phyloP scores from a whole-genome alignment of 1,140 invertebrate genomes.

The Trialeurodes vaporariorum region DNA sequence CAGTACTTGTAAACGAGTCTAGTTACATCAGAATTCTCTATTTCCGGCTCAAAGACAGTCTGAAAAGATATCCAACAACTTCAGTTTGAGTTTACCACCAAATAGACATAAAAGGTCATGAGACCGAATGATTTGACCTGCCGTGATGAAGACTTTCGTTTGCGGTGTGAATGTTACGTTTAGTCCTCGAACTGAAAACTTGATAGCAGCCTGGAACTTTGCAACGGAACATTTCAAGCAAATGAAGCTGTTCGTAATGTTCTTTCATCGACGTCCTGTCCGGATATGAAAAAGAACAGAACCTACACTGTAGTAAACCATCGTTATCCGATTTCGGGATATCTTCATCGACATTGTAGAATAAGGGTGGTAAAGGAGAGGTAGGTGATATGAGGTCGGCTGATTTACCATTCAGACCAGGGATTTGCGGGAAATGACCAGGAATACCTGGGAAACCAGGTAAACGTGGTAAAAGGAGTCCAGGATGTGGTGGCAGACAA shows the following conservation, averaged over 20 bases:
- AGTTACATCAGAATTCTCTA: too few species aligned
- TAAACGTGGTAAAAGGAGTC: conserved; percentile 33
- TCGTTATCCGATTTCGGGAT: conserved; percentile 45
- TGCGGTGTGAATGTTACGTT: conserved; percentile 56
- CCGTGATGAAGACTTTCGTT: conserved; percentile 29
- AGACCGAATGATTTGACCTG: not conserved
- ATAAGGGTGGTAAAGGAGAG: conserved; percentile 22
- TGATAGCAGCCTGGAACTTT: conserved; percentile 66
- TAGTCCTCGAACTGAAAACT: conserved; percentile 63
- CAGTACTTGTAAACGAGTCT: too few species aligned
- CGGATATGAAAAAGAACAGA: conserved; percentile 47
- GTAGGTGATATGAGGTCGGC: conserved; percentile 29
- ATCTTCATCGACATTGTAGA: conserved; percentile 41
- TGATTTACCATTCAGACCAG: conserved; percentile 18
- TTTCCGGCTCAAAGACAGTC: too few species aligned
- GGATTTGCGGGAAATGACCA: conserved; percentile 25
- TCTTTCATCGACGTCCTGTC: conserved; percentile 47
- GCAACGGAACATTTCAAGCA: conserved; percentile 64
- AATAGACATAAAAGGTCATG: not conserved
- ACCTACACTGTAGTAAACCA: conserved; percentile 48
- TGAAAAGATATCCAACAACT: too few species aligned
- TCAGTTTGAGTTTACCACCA: not conserved
- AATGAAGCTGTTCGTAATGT: conserved; percentile 53
- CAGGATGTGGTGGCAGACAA: conserved; percentile 37
- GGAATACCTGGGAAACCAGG: conserved; percentile 35